phyloP scores from a whole-genome alignment of 2,888 invertebrate genomes.

The Netelia virgata region DNA sequence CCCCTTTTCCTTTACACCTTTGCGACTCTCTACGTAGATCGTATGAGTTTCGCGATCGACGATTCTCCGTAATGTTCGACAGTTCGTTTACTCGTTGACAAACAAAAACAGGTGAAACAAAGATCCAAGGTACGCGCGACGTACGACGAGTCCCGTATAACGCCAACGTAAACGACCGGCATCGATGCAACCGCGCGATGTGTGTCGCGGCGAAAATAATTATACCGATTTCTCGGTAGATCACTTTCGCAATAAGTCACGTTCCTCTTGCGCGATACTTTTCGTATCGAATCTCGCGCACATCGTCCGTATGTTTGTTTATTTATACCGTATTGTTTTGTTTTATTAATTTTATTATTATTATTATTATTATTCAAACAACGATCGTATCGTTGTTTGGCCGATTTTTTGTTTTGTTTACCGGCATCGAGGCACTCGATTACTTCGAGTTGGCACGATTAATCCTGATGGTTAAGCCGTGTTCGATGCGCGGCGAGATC shows the following conservation, averaged over 20 bases:
- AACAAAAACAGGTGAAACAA: conserved; percentile 9
- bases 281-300: not conserved
- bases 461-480: conserved; percentile 27
- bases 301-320: conserved; percentile 4
- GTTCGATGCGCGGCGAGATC: no score
- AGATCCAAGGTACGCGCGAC: conserved; percentile 4
- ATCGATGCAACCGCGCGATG: not conserved
- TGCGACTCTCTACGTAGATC: no score
- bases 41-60: not conserved
- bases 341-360: not conserved
- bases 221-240: not conserved
- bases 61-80: conserved; percentile 6
- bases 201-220: not conserved
- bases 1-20: not conserved
- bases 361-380: no score
- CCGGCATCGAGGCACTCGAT: conserved; percentile 17
- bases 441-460: conserved; percentile 18
- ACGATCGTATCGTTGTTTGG: conserved; percentile 4
- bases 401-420: not conserved
- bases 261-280: not conserved
- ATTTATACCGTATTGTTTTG: not conserved
- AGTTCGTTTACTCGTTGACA: conserved; percentile 10
- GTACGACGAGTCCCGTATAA: no score
- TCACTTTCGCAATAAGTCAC: not conserved
- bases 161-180: not conserved